Percentiles rank a stretch among this genome's conserved stretches.
Evolutionary conservation across 2,888 invertebrate species (phyloP).

Genomic region (Stratiomys singularior): DNA sequence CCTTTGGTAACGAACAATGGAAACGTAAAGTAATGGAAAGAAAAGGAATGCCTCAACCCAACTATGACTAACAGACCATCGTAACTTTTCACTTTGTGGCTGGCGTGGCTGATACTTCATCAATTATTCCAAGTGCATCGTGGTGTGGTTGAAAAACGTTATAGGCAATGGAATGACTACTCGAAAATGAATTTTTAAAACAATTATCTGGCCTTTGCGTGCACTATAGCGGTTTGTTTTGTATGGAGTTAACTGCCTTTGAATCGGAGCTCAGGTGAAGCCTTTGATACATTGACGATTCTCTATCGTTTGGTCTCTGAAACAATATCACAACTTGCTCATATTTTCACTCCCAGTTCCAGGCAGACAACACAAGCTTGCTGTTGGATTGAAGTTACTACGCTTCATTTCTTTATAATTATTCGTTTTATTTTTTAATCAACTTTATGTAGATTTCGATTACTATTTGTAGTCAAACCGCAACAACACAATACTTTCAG

Average conservation of each 20-base stretch:
- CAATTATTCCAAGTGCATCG: constrained; percentile 24
- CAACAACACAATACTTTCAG: background rate
- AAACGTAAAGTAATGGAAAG: background rate
- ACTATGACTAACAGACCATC: constrained; percentile 11
- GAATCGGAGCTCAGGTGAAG: background rate
- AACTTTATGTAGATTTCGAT: constrained; percentile 8
- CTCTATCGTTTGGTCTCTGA: too few relatives aligned
- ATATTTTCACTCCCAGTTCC: too few relatives aligned
- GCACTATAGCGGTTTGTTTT: constrained; percentile 30
- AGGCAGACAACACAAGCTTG: too few relatives aligned
- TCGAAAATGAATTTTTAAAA: constrained; percentile 3
- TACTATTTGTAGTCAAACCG: constrained; percentile 30
- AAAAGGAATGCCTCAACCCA: background rate
- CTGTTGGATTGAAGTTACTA: too few relatives aligned
- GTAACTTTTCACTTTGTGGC: background rate
- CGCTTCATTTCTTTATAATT: too few relatives aligned
- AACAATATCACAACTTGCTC: too few relatives aligned
- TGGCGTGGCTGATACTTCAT: background rate
- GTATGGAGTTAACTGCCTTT: background rate
- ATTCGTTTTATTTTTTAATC: constrained; percentile 20
- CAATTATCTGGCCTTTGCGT: constrained; percentile 7
- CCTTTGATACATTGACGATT: too few relatives aligned
- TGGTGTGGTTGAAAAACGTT: background rate
- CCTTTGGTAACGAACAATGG: background rate
- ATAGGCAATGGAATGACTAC: constrained; percentile 2